Percentiles rank a stretch among this genome's conserved stretches.
These are phyloP conservation scores for Coturnix japonica DNA, from an alignment of 2,113 vertebrate genomes.

Conservation along the genomic window DNA sequence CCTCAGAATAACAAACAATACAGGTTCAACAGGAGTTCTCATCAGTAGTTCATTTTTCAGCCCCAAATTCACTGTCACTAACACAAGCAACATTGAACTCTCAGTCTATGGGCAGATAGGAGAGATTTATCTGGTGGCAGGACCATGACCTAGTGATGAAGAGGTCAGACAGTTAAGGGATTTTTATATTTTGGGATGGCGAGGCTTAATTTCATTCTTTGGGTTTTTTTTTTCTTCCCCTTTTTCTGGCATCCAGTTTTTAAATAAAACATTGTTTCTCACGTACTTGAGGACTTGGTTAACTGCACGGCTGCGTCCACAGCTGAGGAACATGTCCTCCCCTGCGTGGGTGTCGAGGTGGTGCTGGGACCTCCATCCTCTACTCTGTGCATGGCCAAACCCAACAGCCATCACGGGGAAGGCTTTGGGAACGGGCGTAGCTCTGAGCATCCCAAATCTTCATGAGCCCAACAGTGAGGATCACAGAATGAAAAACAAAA, in stretches of 20 bases:
- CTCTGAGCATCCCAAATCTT: not conserved
- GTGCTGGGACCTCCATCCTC: not conserved
- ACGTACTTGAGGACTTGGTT: constrained; percentile 62
- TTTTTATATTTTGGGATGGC: constrained; percentile 75
- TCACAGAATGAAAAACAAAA: not conserved
- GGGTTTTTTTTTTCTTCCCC: constrained; percentile 45
- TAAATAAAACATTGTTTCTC: constrained; percentile 79
- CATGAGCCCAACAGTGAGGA: not conserved
- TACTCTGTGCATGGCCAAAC: not conserved
- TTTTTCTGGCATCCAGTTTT: constrained; percentile 75
- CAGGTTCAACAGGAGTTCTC: constrained; percentile 88
- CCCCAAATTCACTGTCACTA: constrained; percentile 86
- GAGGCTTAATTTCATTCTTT: constrained; percentile 71
- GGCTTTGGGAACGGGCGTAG: not conserved
- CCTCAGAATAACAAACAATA: constrained; percentile 93
- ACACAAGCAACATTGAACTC: constrained; percentile 87
- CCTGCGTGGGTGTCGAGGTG: not conserved
- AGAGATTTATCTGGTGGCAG: constrained; percentile 84
- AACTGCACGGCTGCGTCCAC: constrained; percentile 18
- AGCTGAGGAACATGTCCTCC: constrained; percentile 27
- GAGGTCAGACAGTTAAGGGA: constrained; percentile 77
- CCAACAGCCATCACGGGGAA: not conserved
- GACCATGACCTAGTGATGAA: constrained; percentile 75
- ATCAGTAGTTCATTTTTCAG: constrained; percentile 88
- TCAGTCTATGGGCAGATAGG: constrained; percentile 79